A percentile compares a stretch with the other conserved stretches of the same genome.
Conservation (phyloP, 1,140 invertebrate species). For the Drosophila subpulchrella region DNA sequence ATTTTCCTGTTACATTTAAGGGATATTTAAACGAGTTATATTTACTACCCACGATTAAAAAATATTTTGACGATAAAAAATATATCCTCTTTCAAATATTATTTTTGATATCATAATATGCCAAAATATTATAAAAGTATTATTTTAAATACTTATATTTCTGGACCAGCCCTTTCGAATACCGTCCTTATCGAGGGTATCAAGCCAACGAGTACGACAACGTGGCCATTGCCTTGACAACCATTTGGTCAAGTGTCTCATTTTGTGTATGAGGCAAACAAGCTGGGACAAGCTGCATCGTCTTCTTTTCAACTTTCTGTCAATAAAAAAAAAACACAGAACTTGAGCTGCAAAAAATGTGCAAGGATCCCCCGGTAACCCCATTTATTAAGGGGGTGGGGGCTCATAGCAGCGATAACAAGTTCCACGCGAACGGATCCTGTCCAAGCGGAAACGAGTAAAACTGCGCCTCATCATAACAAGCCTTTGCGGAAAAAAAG, state of each 20-base stretch:
- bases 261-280: slow-evolving; percentile 74
- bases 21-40: too few relatives aligned
- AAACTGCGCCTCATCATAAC: slow-evolving; percentile 53
- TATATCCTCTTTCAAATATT: too few relatives aligned
- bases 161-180: not conserved
- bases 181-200: not conserved
- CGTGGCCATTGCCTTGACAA: slow-evolving; percentile 37
- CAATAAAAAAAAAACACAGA: slow-evolving; percentile 48
- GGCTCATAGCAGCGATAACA: slow-evolving; percentile 49
- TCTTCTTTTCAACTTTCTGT: slow-evolving; percentile 52
- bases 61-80: too few relatives aligned
- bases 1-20: too few relatives aligned
- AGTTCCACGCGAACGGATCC: slow-evolving; percentile 69
- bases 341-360: slow-evolving; percentile 49
- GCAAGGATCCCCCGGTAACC: slow-evolving; percentile 14
- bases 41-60: too few relatives aligned
- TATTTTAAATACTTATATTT: not conserved
- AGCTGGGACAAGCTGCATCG: slow-evolving; percentile 32
- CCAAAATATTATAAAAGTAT: too few relatives aligned
- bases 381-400: not conserved
- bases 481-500: slow-evolving; percentile 32
- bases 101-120: too few relatives aligned
- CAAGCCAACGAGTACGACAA: slow-evolving; percentile 7
- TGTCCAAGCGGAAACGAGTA: slow-evolving; percentile 67
- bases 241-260: slow-evolving; percentile 72